Evolutionary conservation across 64 coral and sea anemone genomes (phyloP).

Genomic region (Anthopleura sola): DNA sequence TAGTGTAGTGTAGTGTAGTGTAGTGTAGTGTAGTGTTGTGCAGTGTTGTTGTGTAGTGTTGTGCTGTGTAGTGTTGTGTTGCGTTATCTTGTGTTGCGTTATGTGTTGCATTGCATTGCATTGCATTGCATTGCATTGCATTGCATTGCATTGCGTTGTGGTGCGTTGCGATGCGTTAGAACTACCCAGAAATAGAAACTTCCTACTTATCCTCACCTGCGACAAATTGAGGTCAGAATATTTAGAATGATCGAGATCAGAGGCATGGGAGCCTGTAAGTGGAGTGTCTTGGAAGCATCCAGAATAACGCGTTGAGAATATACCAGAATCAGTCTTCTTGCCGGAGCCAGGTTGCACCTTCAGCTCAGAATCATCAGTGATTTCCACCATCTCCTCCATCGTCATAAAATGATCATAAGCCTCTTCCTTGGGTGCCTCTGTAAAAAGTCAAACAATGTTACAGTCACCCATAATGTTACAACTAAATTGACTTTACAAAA

Average conservation of each 20-base stretch:
- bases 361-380: slow-evolving; percentile 36
- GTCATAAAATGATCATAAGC: slow-evolving; percentile 84
- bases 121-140: too few species aligned
- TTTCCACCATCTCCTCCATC: slow-evolving; percentile 82
- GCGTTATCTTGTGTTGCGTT: too few species aligned
- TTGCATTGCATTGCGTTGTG: too few species aligned
- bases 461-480: not conserved
- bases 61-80: too few species aligned
- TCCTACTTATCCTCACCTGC: not conserved
- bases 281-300: slow-evolving; percentile 70
- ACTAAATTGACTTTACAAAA: not conserved
- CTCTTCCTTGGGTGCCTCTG: slow-evolving; percentile 44
- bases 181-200: too few species aligned
- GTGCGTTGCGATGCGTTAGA: too few species aligned
- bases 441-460: not conserved
- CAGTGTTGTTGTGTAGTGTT: too few species aligned
- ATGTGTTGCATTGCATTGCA: too few species aligned
- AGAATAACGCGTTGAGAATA: slow-evolving; percentile 63
- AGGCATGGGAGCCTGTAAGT: slow-evolving; percentile 51
- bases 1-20: too few species aligned
- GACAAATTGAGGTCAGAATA: slow-evolving; percentile 52
- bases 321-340: slow-evolving; percentile 52
- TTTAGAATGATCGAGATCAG: slow-evolving; percentile 66
- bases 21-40: too few species aligned
- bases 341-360: not conserved